Evolutionary conservation across 2,113 vertebrate species (phyloP).

Genomic region (Catharus fuscescens): DNA sequence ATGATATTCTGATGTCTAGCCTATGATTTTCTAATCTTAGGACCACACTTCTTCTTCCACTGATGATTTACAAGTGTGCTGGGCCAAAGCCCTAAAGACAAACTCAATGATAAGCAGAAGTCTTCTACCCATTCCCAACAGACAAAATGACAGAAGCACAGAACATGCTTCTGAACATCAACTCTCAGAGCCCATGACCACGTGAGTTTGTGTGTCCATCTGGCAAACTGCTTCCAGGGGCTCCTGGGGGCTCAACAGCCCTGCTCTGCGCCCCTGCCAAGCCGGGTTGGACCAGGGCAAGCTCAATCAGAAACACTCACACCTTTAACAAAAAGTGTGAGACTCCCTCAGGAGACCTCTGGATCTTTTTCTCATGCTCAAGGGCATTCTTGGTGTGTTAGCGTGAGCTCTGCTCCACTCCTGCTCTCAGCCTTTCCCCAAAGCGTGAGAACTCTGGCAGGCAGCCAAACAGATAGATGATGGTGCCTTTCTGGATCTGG

Average conservation of each 20-base stretch:
- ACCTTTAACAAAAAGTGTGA: neutral
- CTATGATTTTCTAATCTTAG: neutral
- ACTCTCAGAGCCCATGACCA: neutral
- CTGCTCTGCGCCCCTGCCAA: neutral
- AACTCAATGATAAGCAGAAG: neutral
- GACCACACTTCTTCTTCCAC: neutral
- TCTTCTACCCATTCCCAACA: neutral
- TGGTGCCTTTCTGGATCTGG: neutral
- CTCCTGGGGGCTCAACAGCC: neutral
- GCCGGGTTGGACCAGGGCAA: neutral
- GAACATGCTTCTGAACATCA: neutral
- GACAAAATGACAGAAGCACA: neutral
- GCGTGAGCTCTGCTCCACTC: accelerated
- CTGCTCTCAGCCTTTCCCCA: neutral
- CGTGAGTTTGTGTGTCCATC: neutral
- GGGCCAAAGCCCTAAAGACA: neutral
- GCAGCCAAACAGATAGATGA: neutral
- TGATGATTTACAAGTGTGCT: neutral
- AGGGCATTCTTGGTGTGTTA: no score
- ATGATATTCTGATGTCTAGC: neutral
- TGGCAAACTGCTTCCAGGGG: neutral
- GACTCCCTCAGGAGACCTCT: neutral
- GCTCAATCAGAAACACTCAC: neutral
- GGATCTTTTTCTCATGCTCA: neutral
- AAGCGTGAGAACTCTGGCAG: neutral